These are phyloP conservation scores for Hydra vulgaris DNA, from an alignment of 30 jellyfish, hydroid and myxozoan genomes.

Conservation along the genomic window DNA sequence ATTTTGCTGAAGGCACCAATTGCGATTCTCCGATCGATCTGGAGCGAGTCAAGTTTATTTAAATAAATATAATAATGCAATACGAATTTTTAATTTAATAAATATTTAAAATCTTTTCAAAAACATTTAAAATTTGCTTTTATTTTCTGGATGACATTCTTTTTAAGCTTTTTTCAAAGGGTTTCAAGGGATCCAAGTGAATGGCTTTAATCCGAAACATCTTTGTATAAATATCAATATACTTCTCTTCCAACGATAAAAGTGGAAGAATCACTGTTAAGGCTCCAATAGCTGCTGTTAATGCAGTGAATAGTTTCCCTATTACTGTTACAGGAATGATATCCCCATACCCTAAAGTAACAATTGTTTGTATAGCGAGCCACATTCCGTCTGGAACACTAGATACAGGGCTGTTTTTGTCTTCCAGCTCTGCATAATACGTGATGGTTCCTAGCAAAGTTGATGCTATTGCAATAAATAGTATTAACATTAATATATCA, in stretches of 20 bases:
- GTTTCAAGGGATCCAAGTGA: not conserved
- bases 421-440: constrained; percentile 48
- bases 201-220: constrained; percentile 37
- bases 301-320: constrained; percentile 62
- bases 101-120: not conserved
- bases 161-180: not conserved
- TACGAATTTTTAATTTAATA: not conserved
- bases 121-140: too few relatives aligned
- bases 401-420: constrained; percentile 30
- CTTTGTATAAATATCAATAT: constrained; percentile 48
- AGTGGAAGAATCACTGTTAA: constrained; percentile 71
- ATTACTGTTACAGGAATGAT: constrained; percentile 51
- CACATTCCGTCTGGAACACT: constrained; percentile 89
- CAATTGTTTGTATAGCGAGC: constrained; percentile 88
- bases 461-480: constrained; percentile 51
- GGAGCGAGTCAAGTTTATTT: constrained; percentile 31
- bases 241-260: constrained; percentile 71
- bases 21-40: constrained; percentile 42
- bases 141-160: not conserved
- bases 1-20: constrained; percentile 36
- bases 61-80: not conserved
- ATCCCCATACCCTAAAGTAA: constrained; percentile 88
- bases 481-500: constrained; percentile 44
- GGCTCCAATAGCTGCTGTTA: constrained; percentile 76
- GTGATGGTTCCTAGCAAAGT: constrained; percentile 51